Evolutionary conservation across 2,888 invertebrate species (phyloP), one percentile per base, ranked within the genome.

Genomic region (Lycocerus yunnanus): DNA sequence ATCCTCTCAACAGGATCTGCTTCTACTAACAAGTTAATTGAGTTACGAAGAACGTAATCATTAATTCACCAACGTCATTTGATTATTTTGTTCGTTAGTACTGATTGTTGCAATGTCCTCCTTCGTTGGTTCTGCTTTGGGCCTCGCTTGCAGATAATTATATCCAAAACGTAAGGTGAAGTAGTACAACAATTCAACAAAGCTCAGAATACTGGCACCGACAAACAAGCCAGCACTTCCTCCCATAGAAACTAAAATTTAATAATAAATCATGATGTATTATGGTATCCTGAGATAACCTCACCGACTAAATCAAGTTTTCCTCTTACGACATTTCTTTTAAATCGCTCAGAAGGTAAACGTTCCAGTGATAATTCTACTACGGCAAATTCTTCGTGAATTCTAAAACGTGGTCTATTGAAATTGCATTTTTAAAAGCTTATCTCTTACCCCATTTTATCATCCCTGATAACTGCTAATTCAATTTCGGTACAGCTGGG

Each of bases 401-500:
- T 84, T 11, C 88, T 87, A 76, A 15, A 82, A 74, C 20, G 82
- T 9, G 58, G 13, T 58, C 10, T 8, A 24, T 15, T 14, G 4
- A 11, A 58, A n/a, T n/a, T 43, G 0, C 6, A 43, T 43, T 84
- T 78, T 69, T 81, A 81, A 65, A 66, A 67, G 16, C 73, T n/a
- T n/a, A n/a, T 8, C 8, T 5, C 75, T 82, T 80, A 86, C 88
- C 86, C 83, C 24, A 79, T 84, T 78, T 87, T 86, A n/a, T 87
- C 87, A 76, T 91, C 90, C 80, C 90, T 90, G 68, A 93, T 89
- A 14, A 92, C 87, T 4, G 91, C 89, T 73, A 93, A 89, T 80
- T 94, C 93, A 9, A 92, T 90, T 85, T 94, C 93, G 0, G 91
- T 90, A 82, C 94, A 94, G 13, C 93, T 92, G 0, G 93, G 93